Evolutionary conservation across 2,113 vertebrate genomes (phyloP).

Genomic region (Electrona antarctica): DNA sequence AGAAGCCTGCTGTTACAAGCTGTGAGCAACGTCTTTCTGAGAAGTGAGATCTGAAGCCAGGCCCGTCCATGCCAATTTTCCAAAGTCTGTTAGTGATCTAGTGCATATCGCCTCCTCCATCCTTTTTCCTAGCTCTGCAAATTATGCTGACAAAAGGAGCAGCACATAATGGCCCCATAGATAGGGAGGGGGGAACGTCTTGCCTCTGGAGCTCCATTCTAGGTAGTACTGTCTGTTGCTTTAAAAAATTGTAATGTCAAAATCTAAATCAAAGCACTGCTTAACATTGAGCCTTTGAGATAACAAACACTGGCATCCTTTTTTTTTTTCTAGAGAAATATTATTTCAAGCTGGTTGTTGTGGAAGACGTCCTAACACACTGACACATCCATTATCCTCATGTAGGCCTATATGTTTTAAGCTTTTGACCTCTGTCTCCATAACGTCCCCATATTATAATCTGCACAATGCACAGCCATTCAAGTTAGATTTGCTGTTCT

Average conservation of each 20-base stretch:
- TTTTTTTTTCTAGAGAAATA: neutral
- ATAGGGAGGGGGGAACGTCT: neutral
- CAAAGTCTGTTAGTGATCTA: conserved; percentile 49
- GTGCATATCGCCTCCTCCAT: conserved; percentile 25
- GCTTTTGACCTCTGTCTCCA: neutral
- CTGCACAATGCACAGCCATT: neutral
- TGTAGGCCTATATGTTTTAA: conserved; percentile 3
- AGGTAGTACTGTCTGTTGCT: neutral
- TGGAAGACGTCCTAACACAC: neutral
- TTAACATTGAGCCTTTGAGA: neutral
- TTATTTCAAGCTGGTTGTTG: neutral
- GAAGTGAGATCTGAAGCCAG: conserved; percentile 62
- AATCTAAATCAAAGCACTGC: neutral
- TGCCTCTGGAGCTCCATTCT: neutral
- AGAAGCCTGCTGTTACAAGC: conserved; percentile 68
- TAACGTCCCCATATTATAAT: neutral
- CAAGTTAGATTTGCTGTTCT: neutral
- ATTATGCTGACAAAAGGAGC: conserved; percentile 22
- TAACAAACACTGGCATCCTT: neutral
- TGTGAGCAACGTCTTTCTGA: conserved; percentile 34
- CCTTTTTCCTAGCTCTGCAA: conserved; percentile 24
- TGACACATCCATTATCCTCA: conserved; percentile 4
- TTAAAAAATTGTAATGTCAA: neutral
- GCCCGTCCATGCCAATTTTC: conserved; percentile 21
- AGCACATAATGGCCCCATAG: neutral